Base-by-base conservation (phyloP, 2,888 invertebrate species). In the Stenotaenia linearis region DNA sequence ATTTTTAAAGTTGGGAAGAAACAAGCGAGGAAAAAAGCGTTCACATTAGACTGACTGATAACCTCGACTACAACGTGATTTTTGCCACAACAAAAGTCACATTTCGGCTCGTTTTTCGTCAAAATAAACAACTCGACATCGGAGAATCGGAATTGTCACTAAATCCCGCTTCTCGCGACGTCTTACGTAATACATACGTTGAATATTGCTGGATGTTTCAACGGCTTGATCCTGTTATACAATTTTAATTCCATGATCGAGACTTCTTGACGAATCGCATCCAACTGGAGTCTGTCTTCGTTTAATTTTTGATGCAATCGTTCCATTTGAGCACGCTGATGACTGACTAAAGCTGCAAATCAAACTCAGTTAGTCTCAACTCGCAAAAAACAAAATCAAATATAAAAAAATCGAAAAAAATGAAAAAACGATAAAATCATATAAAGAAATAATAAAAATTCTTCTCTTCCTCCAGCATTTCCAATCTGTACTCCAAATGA, bases 251-350 rank as follows among this genome's bases (percentile, higher is more conserved):
- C 45, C 45, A 45, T 45, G 12, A 15, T 10, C 4, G 45, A 45
- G 12, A 45, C 45, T 45, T 45, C 6, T 45, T 45, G 12, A 45
- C 45, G 45, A 45, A 45, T 18, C 9, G 23, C 4, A n/a, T 77
- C 77, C 50, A 77, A 45, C 40, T 10, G 4, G 9, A 37, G 77
- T 21, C 40, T 6, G 6, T 77, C 50, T 21, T 21, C 30, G 6
- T 25, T 45, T 23, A 77, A 30, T 9, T 77, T 21, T 21, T 77
- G 45, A 2, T 77, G 40, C 10, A 77, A 23, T 7, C 77, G 21
- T 5, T 37, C 45, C 77, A 77, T 45, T 45, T 77, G 40, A 5
- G 77, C 77, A 12, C 28, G 77, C 21, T 77, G 77, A 45, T 77
- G 40, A 10, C 18, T 21, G n/a, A 77, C 45, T 45, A 45, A 21